A percentile compares a stretch with the other conserved stretches of the same genome.
Evolutionary conservation across 2,797 vertebrate species (phyloP).

Genomic region (Lacerta viridis): DNA sequence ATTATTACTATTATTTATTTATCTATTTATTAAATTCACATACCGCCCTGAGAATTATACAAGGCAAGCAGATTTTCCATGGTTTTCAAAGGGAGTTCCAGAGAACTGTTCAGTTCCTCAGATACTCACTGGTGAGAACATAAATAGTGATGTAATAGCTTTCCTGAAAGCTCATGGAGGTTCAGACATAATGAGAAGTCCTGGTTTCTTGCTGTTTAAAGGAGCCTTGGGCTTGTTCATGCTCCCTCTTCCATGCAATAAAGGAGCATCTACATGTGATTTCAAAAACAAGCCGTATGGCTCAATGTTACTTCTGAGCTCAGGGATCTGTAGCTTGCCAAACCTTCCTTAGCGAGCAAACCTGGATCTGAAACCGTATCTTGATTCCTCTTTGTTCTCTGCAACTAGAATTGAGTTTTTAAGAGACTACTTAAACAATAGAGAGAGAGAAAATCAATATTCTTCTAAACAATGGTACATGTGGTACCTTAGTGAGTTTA

Average conservation of each 20-base stretch:
- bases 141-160: neutral
- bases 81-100: neutral
- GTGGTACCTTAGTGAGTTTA: neutral
- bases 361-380: neutral
- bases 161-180: neutral
- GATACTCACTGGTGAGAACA: neutral
- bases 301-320: neutral
- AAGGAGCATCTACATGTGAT: neutral
- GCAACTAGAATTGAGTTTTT: too few species aligned
- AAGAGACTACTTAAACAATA: too few species aligned
- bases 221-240: neutral
- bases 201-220: neutral
- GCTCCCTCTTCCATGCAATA: neutral
- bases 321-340: neutral
- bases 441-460: too few species aligned
- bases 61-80: neutral
- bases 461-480: too few species aligned
- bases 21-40: too few species aligned
- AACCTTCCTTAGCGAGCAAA: neutral
- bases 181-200: neutral
- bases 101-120: neutral
- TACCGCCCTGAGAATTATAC: neutral
- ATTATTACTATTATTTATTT: neutral
- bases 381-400: neutral
- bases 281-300: neutral